phyloP scores from a whole-genome alignment of 1,140 invertebrate species.

The Physella acuta region DNA sequence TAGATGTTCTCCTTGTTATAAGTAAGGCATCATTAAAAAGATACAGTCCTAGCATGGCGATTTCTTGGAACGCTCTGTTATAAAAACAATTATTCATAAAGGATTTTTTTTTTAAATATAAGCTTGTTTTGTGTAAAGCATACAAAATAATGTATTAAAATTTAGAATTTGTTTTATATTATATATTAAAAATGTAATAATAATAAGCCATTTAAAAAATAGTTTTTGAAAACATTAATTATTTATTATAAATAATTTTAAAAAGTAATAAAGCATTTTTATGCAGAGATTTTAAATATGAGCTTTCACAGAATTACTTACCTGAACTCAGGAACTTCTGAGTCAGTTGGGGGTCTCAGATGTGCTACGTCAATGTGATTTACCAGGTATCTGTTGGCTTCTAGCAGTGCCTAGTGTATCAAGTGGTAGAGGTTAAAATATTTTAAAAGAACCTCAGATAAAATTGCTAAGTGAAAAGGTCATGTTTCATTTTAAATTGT shows the following conservation, averaged over 20 bases:
- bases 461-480: too few species aligned
- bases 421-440: too few species aligned
- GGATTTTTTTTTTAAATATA: background rate
- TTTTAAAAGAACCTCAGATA: too few species aligned
- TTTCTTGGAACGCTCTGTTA: constrained; percentile 46
- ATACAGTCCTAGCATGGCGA: constrained; percentile 47
- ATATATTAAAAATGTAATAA: too few species aligned
- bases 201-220: too few species aligned
- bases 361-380: constrained; percentile 49
- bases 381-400: constrained; percentile 52
- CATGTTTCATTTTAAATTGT: too few species aligned
- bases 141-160: too few species aligned
- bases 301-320: constrained; percentile 29
- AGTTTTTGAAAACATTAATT: too few species aligned
- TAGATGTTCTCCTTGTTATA: constrained; percentile 43
- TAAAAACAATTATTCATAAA: constrained; percentile 1
- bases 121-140: background rate
- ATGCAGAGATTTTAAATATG: too few species aligned
- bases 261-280: too few species aligned
- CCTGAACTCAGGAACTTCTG: constrained; percentile 42
- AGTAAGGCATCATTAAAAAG: constrained; percentile 52
- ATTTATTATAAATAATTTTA: too few species aligned
- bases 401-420: constrained; percentile 49
- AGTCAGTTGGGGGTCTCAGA: constrained; percentile 40
- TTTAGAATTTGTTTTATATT: too few species aligned